Evolutionary conservation across 2,113 vertebrate species (phyloP), one percentile per base, ranked within the genome.

Genomic region (Planiliza haematocheilus): DNA sequence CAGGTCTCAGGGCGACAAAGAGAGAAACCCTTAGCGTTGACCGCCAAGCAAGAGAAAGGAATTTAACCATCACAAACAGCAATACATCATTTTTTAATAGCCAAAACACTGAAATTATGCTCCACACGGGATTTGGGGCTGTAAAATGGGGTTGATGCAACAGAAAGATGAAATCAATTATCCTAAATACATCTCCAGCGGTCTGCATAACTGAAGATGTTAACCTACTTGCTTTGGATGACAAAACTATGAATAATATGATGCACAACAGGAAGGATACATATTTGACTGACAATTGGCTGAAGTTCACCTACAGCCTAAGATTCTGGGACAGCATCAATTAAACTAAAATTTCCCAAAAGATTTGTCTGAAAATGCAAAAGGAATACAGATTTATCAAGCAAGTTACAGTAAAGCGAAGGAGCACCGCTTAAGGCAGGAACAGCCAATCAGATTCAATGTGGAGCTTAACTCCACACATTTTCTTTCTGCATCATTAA

Each of bases 51-150:
- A 79, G 38, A 60, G 18, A 62, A 60, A 64, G 21, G 55, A 79
- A 81, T 82, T 59, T 65, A 70, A 73, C 74, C 10, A 67, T 70
- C 42, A 48, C 39, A 82, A 85, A 80, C n/a, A 20, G 60, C 67
- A 65, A 75, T 83, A 76, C 58, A 84, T 89, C 73, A 80, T 37
- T 56, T 30, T 79, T 70, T 62, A 81, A 80, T 79, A 48, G 70
- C 68, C 74, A 81, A 84, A 85, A 81, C 24, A 65, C 34, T 50
- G 10, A 74, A 88, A 74, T 70, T 17, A 83, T 79, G 77, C 63
- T 66, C 75, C 13, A 17, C 62, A 45, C 57, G 78, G 74, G 79
- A 81, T 76, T 81, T 81, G 34, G 48, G 17, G 71, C 66, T 36
- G 48, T 70, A 83, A 71, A 71, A 62, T 49, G 41, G 48, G 10